Evolutionary conservation across 2,113 vertebrate genomes (phyloP).

Genomic region (Oxyura jamaicensis): DNA sequence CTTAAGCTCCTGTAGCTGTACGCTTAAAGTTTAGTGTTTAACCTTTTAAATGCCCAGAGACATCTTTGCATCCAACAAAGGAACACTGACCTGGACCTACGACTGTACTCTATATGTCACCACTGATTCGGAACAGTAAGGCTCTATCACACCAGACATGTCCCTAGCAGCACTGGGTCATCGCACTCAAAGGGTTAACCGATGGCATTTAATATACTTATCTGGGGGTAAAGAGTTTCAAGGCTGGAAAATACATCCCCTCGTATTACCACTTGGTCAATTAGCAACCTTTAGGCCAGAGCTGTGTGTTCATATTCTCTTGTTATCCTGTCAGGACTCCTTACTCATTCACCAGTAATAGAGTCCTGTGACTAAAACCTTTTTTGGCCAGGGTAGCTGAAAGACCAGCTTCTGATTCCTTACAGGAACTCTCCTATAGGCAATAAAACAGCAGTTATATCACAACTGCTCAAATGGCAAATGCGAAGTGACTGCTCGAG

Average conservation of each 20-base stretch:
- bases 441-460: conserved; percentile 72
- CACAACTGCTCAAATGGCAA: conserved; percentile 72
- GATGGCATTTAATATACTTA: conserved; percentile 72
- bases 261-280: conserved; percentile 64
- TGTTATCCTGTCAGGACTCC: conserved; percentile 76
- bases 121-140: neutral
- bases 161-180: conserved; percentile 56
- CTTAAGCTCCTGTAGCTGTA: neutral
- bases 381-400: conserved; percentile 56
- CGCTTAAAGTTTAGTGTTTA: neutral
- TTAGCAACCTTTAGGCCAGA: conserved; percentile 76
- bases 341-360: conserved; percentile 64
- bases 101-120: neutral
- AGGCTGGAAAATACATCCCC: conserved; percentile 66
- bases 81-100: neutral
- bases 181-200: conserved; percentile 67
- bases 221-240: conserved; percentile 58
- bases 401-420: conserved; percentile 64
- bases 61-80: neutral
- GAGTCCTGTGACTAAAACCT: conserved; percentile 61
- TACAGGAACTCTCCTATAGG: conserved; percentile 72
- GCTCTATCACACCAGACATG: neutral
- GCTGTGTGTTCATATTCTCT: conserved; percentile 54
- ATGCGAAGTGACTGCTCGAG: conserved; percentile 79
- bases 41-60: neutral